Evolutionary conservation across 2,797 vertebrate genomes (phyloP).

Genomic region (Enteromius thamalakanensis): DNA sequence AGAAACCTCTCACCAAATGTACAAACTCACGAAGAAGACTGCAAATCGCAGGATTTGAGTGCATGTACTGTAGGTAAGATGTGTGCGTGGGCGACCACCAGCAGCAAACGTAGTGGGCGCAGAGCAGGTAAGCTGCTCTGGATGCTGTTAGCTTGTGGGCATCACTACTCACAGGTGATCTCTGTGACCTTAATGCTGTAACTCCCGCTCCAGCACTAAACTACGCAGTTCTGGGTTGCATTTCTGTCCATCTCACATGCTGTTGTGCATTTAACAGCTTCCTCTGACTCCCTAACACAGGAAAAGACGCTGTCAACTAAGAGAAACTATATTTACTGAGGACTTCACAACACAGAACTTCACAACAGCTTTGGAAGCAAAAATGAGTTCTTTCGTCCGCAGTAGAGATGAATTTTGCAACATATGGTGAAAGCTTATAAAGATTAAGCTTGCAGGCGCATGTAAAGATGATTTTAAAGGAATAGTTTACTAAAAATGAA

Average conservation of each 20-base stretch:
- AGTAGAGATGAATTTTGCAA: not conserved
- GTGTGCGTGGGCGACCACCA: slow-evolving; percentile 42
- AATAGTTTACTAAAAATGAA: not conserved
- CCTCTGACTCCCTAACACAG: slow-evolving; percentile 1
- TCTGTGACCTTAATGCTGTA: slow-evolving; percentile 49
- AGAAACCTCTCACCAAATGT: not conserved
- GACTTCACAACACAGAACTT: not conserved
- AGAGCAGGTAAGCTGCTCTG: slow-evolving; percentile 30
- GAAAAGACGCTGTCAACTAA: slow-evolving; percentile 21
- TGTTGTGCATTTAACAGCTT: slow-evolving; percentile 33
- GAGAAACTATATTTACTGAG: not conserved
- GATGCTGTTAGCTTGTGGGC: slow-evolving; percentile 38
- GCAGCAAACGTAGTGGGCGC: slow-evolving; percentile 27
- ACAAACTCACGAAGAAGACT: not conserved
- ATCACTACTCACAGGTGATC: slow-evolving; percentile 55
- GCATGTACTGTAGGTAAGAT: slow-evolving; percentile 18
- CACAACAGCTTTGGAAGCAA: not conserved
- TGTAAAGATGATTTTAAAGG: not conserved
- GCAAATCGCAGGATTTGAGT: not conserved
- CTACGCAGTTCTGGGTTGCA: not conserved
- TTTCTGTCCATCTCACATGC: not conserved
- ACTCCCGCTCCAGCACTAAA: not conserved
- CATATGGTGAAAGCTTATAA: not conserved
- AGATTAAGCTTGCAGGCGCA: not conserved
- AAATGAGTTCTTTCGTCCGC: not conserved